These are phyloP conservation scores for Caenorhabditis remanei DNA, from an alignment of 1,140 invertebrate genomes.

Conservation along the genomic window DNA sequence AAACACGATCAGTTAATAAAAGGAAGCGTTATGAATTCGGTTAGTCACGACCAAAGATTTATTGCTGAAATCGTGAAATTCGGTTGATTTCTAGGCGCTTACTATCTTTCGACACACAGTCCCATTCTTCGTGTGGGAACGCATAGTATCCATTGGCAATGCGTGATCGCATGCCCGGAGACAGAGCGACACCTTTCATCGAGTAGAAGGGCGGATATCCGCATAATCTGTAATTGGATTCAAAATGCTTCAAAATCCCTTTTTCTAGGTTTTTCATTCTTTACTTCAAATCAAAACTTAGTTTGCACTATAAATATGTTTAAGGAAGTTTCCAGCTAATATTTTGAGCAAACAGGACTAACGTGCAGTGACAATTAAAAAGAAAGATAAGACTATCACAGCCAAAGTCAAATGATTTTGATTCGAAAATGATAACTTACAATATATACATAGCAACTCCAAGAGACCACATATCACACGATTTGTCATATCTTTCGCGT, in stretches of 20 bases:
- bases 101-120: conserved; percentile 88
- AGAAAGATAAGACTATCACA: not conserved
- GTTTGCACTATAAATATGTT: conserved; percentile 4
- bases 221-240: conserved; percentile 83
- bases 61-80: conserved; percentile 30
- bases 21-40: not conserved
- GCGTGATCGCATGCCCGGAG: conserved; percentile 96
- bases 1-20: conserved; percentile 54
- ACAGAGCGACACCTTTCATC: conserved; percentile 94
- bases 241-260: conserved; percentile 47
- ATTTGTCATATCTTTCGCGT: conserved; percentile 97
- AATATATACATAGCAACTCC: conserved; percentile 98
- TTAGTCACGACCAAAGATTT: not conserved
- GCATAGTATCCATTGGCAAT: conserved; percentile 94
- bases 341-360: conserved; percentile 37
- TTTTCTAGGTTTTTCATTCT: not conserved
- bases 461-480: conserved; percentile 97
- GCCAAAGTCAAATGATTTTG: not conserved
- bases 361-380: not conserved
- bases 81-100: conserved; percentile 61
- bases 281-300: not conserved
- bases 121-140: conserved; percentile 95
- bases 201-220: conserved; percentile 98
- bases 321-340: not conserved
- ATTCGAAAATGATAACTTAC: conserved; percentile 81